A percentile compares a stretch with the other conserved stretches of the same genome.
phyloP scores from a whole-genome alignment of 92 coral and sea anemone genomes.

The Porites lobata region DNA sequence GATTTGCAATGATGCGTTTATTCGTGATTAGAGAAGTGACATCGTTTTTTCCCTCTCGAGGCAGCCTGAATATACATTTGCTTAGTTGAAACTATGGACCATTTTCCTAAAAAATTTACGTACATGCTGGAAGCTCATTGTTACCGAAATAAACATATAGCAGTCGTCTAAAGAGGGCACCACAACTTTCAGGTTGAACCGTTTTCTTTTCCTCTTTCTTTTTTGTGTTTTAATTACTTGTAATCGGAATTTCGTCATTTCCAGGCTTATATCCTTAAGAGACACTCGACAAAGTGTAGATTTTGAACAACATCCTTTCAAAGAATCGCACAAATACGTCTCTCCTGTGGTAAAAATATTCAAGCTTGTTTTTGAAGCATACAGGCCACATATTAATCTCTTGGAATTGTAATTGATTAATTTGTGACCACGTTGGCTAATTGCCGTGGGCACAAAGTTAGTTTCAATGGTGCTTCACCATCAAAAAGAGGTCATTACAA shows the following conservation, averaged over 20 bases:
- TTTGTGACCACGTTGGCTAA: neutral
- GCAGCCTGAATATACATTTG: no score
- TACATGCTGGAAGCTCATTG: no score
- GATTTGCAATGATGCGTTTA: no score
- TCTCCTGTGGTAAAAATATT: neutral
- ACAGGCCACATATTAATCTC: neutral
- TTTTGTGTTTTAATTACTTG: no score
- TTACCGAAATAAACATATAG: no score
- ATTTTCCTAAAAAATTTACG: no score
- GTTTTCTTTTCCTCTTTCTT: neutral
- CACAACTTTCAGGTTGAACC: neutral
- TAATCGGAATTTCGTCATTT: neutral
- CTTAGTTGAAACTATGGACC: no score
- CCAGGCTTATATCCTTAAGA: neutral
- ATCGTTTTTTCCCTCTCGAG: no score
- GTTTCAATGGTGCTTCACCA: neutral
- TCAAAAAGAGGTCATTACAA: no score
- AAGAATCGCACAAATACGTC: neutral
- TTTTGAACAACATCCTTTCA: constrained; percentile 9
- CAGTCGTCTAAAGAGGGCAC: no score
- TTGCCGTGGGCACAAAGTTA: neutral
- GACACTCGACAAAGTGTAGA: neutral
- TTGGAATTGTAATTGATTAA: neutral
- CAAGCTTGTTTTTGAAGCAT: neutral
- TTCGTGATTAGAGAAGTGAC: no score